Evolutionary conservation across 2,888 invertebrate species (phyloP).

Genomic region (Drosophila picticornis): DNA sequence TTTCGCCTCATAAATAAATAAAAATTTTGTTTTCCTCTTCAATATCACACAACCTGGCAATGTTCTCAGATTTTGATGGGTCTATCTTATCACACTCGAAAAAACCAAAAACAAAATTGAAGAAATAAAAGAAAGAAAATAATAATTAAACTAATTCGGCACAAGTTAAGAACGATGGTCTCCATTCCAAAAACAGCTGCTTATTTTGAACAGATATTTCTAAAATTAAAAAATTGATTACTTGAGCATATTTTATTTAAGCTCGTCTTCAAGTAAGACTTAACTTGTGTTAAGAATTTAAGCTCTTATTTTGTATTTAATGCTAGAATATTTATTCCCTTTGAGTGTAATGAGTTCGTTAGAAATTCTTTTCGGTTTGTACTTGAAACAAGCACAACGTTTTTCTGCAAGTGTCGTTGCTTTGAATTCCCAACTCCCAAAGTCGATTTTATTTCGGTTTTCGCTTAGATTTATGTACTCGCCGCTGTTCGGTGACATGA

Average conservation of each 20-base stretch:
- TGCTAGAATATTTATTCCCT: neutral
- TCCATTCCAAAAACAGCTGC: neutral
- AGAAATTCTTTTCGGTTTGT: neutral
- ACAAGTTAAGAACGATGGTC: neutral
- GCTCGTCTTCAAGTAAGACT: neutral
- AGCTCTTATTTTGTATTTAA: neutral
- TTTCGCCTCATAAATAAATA: constrained; percentile 61
- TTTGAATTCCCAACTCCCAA: neutral
- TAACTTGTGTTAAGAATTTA: neutral
- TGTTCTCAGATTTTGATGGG: constrained; percentile 46
- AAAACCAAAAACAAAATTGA: neutral
- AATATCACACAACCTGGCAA: constrained; percentile 31
- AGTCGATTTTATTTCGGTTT: neutral
- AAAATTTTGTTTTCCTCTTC: constrained; percentile 36
- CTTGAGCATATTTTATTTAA: neutral
- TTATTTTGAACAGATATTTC: neutral
- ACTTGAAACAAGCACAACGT: neutral
- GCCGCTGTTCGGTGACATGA: constrained; percentile 48
- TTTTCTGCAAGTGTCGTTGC: constrained; percentile 1
- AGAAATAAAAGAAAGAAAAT: too few species aligned
- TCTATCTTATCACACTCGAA: constrained; percentile 17
- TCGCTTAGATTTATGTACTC: constrained; percentile 63
- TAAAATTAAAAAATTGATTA: neutral
- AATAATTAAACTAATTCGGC: neutral
- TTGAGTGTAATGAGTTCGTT: neutral